Evolutionary conservation across 2,113 vertebrate species (phyloP).

Genomic region (Baryphthengus martii): DNA sequence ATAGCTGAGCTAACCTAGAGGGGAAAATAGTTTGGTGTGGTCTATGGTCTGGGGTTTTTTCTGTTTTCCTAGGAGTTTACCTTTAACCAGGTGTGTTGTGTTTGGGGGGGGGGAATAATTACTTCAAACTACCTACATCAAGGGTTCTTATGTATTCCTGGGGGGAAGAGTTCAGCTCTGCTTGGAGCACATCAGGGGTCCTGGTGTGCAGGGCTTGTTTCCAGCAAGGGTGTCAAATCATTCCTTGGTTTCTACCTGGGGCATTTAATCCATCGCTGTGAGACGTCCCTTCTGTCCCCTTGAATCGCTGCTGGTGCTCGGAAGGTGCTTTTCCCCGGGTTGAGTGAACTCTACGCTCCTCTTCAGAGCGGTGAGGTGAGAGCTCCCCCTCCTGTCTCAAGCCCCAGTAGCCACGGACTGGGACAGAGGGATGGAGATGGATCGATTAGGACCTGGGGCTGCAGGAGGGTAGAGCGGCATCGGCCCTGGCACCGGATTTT

Average conservation of each 20-base stretch:
- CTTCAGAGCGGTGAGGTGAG: neutral
- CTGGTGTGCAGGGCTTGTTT: neutral
- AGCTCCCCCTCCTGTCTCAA: slow-evolving; percentile 1
- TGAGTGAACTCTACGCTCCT: neutral
- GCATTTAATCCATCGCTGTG: neutral
- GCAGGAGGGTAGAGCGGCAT: neutral
- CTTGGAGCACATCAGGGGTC: neutral
- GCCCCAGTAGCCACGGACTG: neutral
- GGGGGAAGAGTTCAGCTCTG: neutral
- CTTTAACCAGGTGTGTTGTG: neutral
- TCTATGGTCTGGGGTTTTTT: no score
- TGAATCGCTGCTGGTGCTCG: neutral
- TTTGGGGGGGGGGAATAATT: fast-evolving
- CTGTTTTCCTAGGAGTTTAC: neutral
- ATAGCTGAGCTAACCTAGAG: neutral
- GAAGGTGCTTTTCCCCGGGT: neutral
- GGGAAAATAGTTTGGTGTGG: no score
- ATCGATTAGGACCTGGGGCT: neutral
- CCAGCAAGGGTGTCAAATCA: neutral
- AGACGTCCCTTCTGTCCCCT: neutral
- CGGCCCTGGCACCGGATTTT: fast-evolving
- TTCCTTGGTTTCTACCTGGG: fast-evolving
- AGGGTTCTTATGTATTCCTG: neutral
- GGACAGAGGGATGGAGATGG: neutral
- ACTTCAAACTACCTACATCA: fast-evolving